Conservation (phyloP, 2,797 vertebrate species). For the Coracias cyanogaster region DNA sequence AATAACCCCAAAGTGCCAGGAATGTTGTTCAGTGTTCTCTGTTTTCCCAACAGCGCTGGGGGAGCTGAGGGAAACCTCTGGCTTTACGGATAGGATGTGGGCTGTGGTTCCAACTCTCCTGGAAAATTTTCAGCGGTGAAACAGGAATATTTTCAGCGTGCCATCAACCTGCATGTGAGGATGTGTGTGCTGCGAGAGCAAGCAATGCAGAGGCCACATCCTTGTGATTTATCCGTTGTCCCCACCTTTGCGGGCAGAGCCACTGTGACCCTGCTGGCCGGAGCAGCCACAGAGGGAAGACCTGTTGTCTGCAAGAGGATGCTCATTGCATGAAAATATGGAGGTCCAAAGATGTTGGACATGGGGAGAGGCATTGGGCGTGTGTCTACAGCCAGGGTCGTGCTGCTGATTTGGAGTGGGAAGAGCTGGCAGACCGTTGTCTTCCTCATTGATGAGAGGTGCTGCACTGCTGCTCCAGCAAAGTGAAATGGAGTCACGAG, state of each 20-base stretch:
- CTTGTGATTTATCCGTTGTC: not conserved
- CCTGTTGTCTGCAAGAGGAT: not conserved
- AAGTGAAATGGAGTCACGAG: not conserved
- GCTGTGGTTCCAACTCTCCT: not conserved
- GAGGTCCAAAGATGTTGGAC: not conserved
- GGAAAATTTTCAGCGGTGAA: constrained; percentile 42
- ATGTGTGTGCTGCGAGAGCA: not conserved
- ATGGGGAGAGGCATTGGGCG: not conserved
- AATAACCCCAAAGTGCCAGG: not conserved
- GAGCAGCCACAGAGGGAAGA: not conserved
- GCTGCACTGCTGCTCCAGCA: not conserved
- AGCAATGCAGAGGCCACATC: not conserved
- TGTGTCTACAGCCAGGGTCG: rapidly evolving
- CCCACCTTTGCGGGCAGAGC: not conserved
- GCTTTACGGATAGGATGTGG: not conserved
- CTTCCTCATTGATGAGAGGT: not conserved
- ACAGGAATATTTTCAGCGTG: constrained; percentile 38
- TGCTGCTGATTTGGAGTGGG: not conserved
- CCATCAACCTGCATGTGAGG: not conserved
- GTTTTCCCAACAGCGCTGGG: not conserved
- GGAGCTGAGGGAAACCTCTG: constrained; percentile 16
- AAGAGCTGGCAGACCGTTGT: not conserved
- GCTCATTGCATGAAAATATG: not conserved
- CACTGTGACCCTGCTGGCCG: not conserved
- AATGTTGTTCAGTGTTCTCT: not conserved